Evolutionary conservation across 2,797 vertebrate genomes (phyloP).

Genomic region (Meda fulgida): DNA sequence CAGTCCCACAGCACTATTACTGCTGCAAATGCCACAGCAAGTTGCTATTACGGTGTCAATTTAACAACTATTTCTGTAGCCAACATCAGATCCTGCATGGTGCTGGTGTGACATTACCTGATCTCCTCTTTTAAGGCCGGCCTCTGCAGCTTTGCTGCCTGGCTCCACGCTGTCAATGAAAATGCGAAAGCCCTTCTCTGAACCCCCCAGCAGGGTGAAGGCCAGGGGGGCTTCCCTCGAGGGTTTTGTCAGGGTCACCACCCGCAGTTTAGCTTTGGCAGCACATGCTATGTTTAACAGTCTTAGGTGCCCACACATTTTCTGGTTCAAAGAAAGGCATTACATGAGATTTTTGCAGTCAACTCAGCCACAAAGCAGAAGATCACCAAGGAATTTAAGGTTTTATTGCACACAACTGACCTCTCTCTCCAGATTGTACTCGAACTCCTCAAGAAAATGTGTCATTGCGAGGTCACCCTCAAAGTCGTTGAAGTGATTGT

Average conservation of each 20-base stretch:
- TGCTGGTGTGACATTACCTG: slow-evolving; percentile 79
- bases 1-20: background rate
- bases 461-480: slow-evolving; percentile 98
- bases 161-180: slow-evolving; percentile 96
- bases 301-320: slow-evolving; percentile 98
- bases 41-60: slow-evolving; percentile 28
- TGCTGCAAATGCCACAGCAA: slow-evolving; percentile 1
- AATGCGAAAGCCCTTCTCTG: slow-evolving; percentile 95
- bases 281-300: slow-evolving; percentile 98
- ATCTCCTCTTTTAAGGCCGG: slow-evolving; percentile 95
- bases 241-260: slow-evolving; percentile 96
- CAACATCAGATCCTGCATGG: background rate
- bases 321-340: slow-evolving; percentile 74
- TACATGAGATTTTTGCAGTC: background rate
- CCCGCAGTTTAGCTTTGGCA: slow-evolving; percentile 95
- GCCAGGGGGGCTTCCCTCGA: slow-evolving; percentile 93
- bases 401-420: slow-evolving; percentile 71
- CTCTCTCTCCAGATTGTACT: slow-evolving; percentile 98
- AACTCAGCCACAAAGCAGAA: background rate
- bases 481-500: slow-evolving; percentile 99
- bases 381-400: background rate
- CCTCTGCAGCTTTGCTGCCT: slow-evolving; percentile 94
- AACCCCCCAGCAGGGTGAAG: slow-evolving; percentile 93
- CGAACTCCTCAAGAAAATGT: slow-evolving; percentile 97
- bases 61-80: slow-evolving; percentile 16